These are phyloP conservation scores for Okamejei kenojei DNA, from an alignment of 2,797 vertebrate genomes.

Conservation along the genomic window DNA sequence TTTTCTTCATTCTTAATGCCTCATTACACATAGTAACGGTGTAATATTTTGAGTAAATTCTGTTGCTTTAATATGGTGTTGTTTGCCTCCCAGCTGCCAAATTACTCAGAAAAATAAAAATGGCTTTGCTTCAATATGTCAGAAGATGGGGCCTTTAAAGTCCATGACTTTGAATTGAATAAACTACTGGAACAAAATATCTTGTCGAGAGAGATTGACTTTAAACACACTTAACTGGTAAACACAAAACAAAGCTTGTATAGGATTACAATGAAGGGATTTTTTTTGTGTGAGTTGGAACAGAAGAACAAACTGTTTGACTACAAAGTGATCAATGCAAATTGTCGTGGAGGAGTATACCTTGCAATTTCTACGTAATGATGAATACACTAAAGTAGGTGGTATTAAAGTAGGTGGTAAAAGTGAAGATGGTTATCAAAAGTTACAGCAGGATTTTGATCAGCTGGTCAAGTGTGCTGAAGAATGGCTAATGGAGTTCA, in stretches of 20 bases:
- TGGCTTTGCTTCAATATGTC: background rate
- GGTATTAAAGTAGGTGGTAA: too few relatives aligned
- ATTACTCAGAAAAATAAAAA: background rate
- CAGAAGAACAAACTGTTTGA: background rate
- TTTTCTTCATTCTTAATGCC: background rate
- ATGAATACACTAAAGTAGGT: too few relatives aligned
- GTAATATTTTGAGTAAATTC: background rate
- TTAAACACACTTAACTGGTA: background rate
- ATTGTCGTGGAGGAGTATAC: background rate
- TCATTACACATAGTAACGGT: slow-evolving; percentile 22
- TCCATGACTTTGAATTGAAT: background rate
- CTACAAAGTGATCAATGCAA: background rate
- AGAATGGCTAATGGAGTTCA: too few relatives aligned
- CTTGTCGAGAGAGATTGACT: background rate
- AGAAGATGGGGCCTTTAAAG: background rate
- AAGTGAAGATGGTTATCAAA: too few relatives aligned
- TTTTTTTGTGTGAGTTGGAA: background rate
- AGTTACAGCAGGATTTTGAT: too few relatives aligned
- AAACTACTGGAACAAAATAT: background rate
- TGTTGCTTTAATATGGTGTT: background rate
- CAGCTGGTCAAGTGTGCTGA: too few relatives aligned
- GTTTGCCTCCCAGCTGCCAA: too few relatives aligned
- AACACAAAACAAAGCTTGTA: background rate
- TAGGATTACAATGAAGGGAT: background rate
- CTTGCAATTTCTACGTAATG: too few relatives aligned